phyloP scores from a whole-genome alignment of 2,113 vertebrate genomes.

The Pteropus alecto region DNA sequence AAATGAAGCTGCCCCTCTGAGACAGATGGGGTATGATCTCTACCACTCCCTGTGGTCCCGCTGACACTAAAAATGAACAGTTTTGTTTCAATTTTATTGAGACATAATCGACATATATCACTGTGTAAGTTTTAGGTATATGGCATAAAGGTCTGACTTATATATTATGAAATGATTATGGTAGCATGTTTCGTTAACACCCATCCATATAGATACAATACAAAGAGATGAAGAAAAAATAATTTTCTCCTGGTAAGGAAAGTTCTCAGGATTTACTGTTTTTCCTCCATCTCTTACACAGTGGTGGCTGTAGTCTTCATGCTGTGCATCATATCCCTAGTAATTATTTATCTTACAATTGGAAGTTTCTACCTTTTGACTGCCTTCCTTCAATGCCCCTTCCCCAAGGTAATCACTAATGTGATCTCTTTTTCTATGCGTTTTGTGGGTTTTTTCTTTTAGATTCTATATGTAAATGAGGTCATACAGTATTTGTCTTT shows the following conservation, averaged over 20 bases:
- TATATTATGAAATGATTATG: not conserved
- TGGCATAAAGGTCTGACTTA: not conserved
- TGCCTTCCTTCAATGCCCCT: not conserved
- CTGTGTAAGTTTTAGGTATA: not conserved
- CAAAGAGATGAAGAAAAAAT: not conserved
- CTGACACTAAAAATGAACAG: not conserved
- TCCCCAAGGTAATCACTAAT: not conserved
- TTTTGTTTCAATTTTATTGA: not conserved
- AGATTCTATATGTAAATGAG: not conserved
- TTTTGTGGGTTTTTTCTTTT: not conserved
- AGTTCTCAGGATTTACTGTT: not conserved
- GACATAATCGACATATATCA: not conserved
- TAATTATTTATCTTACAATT: not conserved
- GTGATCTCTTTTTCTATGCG: not conserved
- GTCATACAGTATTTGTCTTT: not conserved
- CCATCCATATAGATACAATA: not conserved
- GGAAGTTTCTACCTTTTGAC: not conserved
- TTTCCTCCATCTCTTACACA: no score
- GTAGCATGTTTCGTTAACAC: not conserved
- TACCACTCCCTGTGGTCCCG: not conserved
- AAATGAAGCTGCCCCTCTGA: not conserved
- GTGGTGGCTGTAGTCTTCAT: no score
- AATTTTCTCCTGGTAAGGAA: not conserved
- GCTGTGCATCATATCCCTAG: no score
- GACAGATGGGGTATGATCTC: not conserved